These are phyloP conservation scores for Lynx canadensis DNA, from an alignment of 2,113 vertebrate species.

Conservation along the genomic window DNA sequence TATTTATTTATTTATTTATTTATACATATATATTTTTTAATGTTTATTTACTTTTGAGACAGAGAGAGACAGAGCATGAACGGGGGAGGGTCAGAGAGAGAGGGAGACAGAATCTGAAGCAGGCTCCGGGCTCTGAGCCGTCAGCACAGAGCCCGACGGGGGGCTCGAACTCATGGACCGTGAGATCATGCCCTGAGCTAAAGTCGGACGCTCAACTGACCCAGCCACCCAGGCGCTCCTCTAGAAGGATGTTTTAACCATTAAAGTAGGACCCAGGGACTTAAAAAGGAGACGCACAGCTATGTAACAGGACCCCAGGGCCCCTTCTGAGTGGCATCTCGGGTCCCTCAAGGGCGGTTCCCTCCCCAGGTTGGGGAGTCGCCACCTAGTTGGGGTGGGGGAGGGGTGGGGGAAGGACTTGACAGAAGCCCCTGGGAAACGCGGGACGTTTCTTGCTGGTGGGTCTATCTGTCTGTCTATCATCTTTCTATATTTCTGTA, in stretches of 20 bases:
- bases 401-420: neutral
- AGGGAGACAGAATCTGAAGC: no score
- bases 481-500: neutral
- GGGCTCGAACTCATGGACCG: no score
- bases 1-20: no score
- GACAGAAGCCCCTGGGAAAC: neutral
- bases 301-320: neutral
- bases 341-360: neutral
- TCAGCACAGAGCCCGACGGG: no score
- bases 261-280: neutral
- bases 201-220: no score
- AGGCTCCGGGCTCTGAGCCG: no score
- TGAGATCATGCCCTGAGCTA: no score
- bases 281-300: neutral
- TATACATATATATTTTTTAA: no score
- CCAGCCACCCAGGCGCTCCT: no score
- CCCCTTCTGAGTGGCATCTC: neutral
- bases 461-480: neutral
- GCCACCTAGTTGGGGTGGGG: neutral
- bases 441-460: fast-evolving
- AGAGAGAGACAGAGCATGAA: no score
- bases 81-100: no score
- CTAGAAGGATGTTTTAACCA: neutral
- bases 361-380: neutral
- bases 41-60: no score